Base-by-base conservation (phyloP, 2,888 invertebrate species). In the Macrophya annulata region DNA sequence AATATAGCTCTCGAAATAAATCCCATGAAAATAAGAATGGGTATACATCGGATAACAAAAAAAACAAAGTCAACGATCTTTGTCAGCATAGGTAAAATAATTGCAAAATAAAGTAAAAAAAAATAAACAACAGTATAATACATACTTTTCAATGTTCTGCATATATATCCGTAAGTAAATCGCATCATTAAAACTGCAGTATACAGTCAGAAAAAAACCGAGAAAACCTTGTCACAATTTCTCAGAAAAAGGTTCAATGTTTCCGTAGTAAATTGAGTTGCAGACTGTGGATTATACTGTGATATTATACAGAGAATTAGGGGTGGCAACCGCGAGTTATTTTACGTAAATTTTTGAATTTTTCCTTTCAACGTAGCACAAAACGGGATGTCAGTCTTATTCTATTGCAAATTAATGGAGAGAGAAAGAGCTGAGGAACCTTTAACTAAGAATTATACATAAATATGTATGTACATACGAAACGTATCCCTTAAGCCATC, bases 301-400 rank as follows among this genome's bases (percentile, higher is more conserved):
- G 62, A 40, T 40, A 31, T 72, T 72, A 72, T n/a, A n/a, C 71
- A 72, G 71, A 72, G 40, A 72, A 72, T 72, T 72, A 72, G 71
- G 71, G 21, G n/a, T 43, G 40, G 17, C 37, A 72, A 43, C 40
- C 40, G n/a, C 21, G 40, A 37, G 40, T 72, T 40, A 40, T 37
- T 43, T 72, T 43, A 21, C 43, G n/a, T 21, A 21, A 72, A 72
- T 31, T 72, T 72, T 72, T 9, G n/a, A 72, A 72, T 72, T 40
- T 72, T 43, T 31, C n/a, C n/a, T 17, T n/a, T 37, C 71, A 72
- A 17, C 62, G 43, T n/a, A 40, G 40, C 17, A 21, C 25, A 25
- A 12, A 25, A 62, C 62, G 43, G 17, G n/a, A 40, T 43, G n/a
- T 72, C 71, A 43, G 71, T 8, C 43, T 43, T n/a, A 72, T 72